phyloP scores from a whole-genome alignment of 2,113 vertebrate species.

The Carlito syrichta region DNA sequence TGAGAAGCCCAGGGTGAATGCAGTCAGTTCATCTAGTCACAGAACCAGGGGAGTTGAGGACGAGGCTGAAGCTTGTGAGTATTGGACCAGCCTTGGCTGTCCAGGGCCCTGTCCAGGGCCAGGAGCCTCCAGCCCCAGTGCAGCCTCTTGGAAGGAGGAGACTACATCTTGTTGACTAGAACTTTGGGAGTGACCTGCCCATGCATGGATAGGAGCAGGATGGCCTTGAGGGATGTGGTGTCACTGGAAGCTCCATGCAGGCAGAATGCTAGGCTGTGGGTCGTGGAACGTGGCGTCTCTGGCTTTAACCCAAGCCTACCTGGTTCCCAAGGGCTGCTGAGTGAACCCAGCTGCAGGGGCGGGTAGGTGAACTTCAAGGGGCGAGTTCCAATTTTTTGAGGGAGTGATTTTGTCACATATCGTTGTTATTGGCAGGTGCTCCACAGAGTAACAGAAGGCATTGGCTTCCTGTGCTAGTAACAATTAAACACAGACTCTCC shows the following conservation, averaged over 20 bases:
- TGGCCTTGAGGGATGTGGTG: slow-evolving; percentile 35
- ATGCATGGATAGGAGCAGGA: background rate
- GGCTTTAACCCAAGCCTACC: background rate
- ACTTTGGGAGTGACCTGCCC: background rate
- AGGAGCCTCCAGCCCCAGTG: background rate
- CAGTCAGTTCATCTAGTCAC: background rate
- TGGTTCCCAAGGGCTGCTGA: background rate
- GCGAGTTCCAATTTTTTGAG: background rate
- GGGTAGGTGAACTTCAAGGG: background rate
- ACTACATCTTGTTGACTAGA: background rate
- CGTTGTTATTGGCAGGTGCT: slow-evolving; percentile 14
- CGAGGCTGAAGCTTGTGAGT: background rate
- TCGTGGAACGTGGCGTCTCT: background rate
- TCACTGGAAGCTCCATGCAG: slow-evolving; percentile 50
- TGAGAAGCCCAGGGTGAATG: background rate
- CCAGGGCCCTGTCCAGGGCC: no score
- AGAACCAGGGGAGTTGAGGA: background rate
- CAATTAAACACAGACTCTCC: background rate
- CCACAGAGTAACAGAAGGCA: slow-evolving; percentile 22
- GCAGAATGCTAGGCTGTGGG: background rate
- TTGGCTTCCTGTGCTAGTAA: background rate
- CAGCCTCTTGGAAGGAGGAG: background rate
- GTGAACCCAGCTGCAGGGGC: background rate
- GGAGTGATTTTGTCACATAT: background rate
- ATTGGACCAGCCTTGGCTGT: background rate